Conservation (phyloP, 2,113 vertebrate genomes). For the Casuarius casuarius region DNA sequence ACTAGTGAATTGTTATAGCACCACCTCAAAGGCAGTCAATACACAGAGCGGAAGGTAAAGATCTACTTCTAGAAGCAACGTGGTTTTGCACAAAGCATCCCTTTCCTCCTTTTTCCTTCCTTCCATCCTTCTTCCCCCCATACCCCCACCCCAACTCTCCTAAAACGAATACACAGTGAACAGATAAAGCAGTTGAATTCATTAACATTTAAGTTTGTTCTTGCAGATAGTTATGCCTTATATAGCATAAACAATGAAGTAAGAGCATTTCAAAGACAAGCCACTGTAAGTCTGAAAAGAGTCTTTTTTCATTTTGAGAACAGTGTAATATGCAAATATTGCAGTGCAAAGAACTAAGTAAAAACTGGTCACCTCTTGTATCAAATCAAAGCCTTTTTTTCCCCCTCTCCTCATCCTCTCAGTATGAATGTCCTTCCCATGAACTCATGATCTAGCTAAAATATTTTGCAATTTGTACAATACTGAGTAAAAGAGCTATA, state of each 20-base stretch:
- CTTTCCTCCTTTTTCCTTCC: not conserved
- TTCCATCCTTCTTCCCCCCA: not conserved
- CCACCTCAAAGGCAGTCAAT: not conserved
- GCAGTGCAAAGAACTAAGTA: not conserved
- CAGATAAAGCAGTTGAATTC: conserved; percentile 30
- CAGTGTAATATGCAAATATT: not conserved
- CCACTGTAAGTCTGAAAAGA: not conserved
- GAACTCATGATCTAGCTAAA: not conserved
- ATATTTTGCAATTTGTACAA: not conserved
- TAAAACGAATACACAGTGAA: not conserved
- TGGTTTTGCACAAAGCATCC: not conserved
- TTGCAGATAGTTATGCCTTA: conserved; percentile 22
- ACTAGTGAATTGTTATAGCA: not conserved
- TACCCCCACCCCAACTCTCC: not conserved
- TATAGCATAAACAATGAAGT: conserved; percentile 21
- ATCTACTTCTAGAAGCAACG: not conserved
- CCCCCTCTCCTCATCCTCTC: not conserved
- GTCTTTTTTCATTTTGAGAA: conserved; percentile 22
- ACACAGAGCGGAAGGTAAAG: not conserved
- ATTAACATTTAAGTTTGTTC: conserved; percentile 56
- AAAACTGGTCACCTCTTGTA: not conserved
- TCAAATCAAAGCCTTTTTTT: not conserved
- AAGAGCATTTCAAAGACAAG: not conserved
- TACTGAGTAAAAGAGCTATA: not conserved
- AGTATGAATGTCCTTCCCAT: not conserved